phyloP scores from a whole-genome alignment of 2,888 invertebrate genomes.

The Julus scandinavius region DNA sequence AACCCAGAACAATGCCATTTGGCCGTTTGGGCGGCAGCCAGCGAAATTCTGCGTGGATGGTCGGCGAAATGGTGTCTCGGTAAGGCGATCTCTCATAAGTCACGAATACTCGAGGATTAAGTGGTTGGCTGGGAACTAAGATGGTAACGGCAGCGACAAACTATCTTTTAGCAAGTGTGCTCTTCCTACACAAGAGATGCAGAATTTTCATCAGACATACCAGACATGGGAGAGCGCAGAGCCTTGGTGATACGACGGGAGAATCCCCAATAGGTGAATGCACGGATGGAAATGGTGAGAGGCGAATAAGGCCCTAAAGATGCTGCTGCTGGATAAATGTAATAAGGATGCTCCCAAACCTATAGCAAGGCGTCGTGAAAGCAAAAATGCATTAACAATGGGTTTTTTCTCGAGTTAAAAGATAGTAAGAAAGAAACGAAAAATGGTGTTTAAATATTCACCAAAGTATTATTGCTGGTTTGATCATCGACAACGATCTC shows the following conservation, averaged over 20 bases:
- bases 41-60: constrained; percentile 74
- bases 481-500: constrained; percentile 71
- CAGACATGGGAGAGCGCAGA: constrained; percentile 81
- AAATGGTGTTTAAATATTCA: background rate
- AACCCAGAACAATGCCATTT: constrained; percentile 81
- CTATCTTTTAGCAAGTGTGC: background rate
- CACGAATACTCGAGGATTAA: constrained; percentile 79
- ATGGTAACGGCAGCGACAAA: too few species aligned
- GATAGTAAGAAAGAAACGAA: too few species aligned
- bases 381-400: too few species aligned
- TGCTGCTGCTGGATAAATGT: background rate
- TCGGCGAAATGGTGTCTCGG: constrained; percentile 60
- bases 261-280: constrained; percentile 87
- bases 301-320: constrained; percentile 74
- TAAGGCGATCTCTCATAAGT: constrained; percentile 62
- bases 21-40: constrained; percentile 81
- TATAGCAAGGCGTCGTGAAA: background rate
- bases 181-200: background rate
- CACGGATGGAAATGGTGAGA: constrained; percentile 79
- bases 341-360: constrained; percentile 47
- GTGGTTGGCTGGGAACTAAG: constrained; percentile 78
- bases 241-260: constrained; percentile 72
- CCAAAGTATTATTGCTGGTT: background rate
- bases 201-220: constrained; percentile 59
- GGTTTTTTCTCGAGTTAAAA: too few species aligned